A percentile compares a stretch with the other conserved stretches of the same genome.
Evolutionary conservation across 2,797 vertebrate species (phyloP).

Genomic region (Decapterus maruadsi): DNA sequence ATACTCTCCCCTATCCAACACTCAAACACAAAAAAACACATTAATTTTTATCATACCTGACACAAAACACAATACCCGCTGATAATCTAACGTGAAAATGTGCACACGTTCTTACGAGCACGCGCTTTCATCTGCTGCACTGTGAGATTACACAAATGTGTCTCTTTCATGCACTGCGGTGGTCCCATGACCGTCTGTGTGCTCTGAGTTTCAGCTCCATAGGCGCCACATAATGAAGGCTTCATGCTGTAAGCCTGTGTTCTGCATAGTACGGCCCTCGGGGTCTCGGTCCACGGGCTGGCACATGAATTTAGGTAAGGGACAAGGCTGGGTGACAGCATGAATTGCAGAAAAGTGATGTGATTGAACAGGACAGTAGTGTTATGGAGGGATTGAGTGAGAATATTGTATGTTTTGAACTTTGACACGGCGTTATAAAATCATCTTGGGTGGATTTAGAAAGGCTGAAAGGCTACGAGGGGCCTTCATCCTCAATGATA

Average conservation of each 20-base stretch:
- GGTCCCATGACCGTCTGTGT: slow-evolving; percentile 12
- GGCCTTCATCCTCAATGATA: slow-evolving; percentile 47
- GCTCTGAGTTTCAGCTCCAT: slow-evolving; percentile 25
- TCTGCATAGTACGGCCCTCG: slow-evolving; percentile 18
- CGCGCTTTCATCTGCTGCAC: slow-evolving; percentile 19
- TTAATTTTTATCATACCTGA: slow-evolving; percentile 51
- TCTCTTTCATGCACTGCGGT: slow-evolving; percentile 26
- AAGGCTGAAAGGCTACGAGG: slow-evolving; percentile 45
- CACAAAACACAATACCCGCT: slow-evolving; percentile 34
- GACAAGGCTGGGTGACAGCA: slow-evolving; percentile 5
- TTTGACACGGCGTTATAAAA: slow-evolving; percentile 62
- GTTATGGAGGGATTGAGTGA: slow-evolving; percentile 46
- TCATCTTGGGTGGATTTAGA: slow-evolving; percentile 63
- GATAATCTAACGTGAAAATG: slow-evolving; percentile 43
- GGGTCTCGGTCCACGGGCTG: slow-evolving; percentile 16
- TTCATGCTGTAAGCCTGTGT: not conserved
- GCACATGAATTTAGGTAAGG: slow-evolving; percentile 1
- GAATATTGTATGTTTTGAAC: slow-evolving; percentile 66
- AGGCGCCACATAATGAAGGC: slow-evolving; percentile 2
- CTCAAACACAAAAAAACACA: slow-evolving; percentile 51
- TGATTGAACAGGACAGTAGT: slow-evolving; percentile 54
- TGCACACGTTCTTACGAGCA: not conserved
- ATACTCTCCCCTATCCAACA: slow-evolving; percentile 63
- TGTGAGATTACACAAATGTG: slow-evolving; percentile 32
- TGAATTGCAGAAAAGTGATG: slow-evolving; percentile 38